These are phyloP conservation scores for Coelopa pilipes DNA, from an alignment of 2,888 invertebrate genomes.

Conservation along the genomic window DNA sequence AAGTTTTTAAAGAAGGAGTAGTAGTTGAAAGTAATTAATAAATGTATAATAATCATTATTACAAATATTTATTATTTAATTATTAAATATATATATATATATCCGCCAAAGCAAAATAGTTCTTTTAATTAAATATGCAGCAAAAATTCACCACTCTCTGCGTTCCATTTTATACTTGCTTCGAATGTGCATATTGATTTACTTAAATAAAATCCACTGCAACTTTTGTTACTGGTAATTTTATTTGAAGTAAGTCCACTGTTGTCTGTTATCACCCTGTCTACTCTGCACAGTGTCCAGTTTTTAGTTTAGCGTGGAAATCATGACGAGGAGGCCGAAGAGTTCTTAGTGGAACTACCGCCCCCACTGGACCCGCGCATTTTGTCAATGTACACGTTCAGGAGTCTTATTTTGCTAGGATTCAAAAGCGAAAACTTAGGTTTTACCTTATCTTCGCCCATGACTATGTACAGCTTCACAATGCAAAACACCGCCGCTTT, in stretches of 20 bases:
- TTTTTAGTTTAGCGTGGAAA: slow-evolving; percentile 44
- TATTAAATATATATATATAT: slow-evolving; percentile 34
- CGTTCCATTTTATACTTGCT: not conserved
- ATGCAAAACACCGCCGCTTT: slow-evolving; percentile 98
- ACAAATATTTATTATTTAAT: slow-evolving; percentile 38
- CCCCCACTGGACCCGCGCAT: slow-evolving; percentile 49
- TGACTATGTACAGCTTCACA: slow-evolving; percentile 90
- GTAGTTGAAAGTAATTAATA: slow-evolving; percentile 20
- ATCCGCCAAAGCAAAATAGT: slow-evolving; percentile 33
- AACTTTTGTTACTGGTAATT: not conserved
- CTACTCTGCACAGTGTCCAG: not conserved
- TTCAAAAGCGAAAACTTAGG: slow-evolving; percentile 84
- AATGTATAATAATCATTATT: slow-evolving; percentile 34
- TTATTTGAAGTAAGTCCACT: not conserved
- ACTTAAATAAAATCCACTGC: slow-evolving; percentile 14
- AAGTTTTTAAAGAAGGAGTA: too few species aligned
- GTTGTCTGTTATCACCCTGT: slow-evolving; percentile 19
- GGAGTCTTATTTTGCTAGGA: slow-evolving; percentile 77
- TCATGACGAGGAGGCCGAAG: slow-evolving; percentile 63
- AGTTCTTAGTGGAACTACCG: slow-evolving; percentile 61
- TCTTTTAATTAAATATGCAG: slow-evolving; percentile 13
- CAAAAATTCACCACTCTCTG: not conserved
- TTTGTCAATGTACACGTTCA: slow-evolving; percentile 62
- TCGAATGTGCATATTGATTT: slow-evolving; percentile 1
- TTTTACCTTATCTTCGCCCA: slow-evolving; percentile 86